These are phyloP conservation scores for Drosophila ezoana DNA, from an alignment of 2,888 invertebrate genomes.

Conservation along the genomic window DNA sequence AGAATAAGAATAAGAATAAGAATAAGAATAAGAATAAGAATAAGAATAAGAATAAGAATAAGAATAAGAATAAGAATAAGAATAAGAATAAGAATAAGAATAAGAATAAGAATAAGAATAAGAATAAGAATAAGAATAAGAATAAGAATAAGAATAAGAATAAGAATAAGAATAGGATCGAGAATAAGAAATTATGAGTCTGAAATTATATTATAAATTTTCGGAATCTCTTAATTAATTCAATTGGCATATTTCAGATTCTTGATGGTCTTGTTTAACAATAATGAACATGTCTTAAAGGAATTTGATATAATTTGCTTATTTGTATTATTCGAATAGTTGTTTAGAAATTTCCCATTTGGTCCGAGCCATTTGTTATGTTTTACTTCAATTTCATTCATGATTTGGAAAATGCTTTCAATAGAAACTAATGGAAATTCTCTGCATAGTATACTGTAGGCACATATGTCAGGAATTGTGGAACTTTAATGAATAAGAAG, in stretches of 20 bases:
- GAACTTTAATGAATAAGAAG: conserved; percentile 26
- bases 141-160: background rate
- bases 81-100: background rate
- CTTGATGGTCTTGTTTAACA: background rate
- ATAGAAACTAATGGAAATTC: background rate
- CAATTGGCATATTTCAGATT: conserved; percentile 2
- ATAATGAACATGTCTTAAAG: conserved; percentile 11
- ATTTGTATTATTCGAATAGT: conserved; percentile 9
- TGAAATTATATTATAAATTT: background rate
- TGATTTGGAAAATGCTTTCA: conserved; percentile 4
- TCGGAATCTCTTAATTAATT: conserved; percentile 4
- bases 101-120: background rate
- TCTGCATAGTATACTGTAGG: conserved; percentile 1
- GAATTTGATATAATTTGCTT: conserved; percentile 23
- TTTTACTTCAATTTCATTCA: conserved; percentile 1
- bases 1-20: background rate
- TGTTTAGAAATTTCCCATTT: conserved; percentile 36
- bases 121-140: background rate
- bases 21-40: conserved; percentile 1
- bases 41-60: background rate
- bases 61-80: background rate
- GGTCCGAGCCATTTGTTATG: conserved; percentile 16
- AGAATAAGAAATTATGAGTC: background rate
- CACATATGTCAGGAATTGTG: conserved; percentile 5
- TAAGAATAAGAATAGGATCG: background rate